A percentile compares a stretch with the other conserved stretches of the same genome.
Evolutionary conservation across 2,797 vertebrate species (phyloP).

Genomic region (Vespertilio murinus): DNA sequence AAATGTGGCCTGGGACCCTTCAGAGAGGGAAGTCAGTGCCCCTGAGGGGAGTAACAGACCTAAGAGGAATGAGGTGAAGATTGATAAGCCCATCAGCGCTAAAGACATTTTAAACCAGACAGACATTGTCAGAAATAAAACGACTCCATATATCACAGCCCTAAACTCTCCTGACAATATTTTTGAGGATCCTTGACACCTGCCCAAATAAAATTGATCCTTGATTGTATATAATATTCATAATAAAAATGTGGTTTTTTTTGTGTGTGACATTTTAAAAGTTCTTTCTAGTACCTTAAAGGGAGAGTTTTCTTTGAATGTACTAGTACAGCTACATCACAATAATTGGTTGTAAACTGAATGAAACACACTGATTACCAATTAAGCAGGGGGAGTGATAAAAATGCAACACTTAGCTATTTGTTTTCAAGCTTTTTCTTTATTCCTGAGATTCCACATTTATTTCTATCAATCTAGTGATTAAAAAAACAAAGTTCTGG

Average conservation of each 20-base stretch:
- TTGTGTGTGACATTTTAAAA: constrained; percentile 62
- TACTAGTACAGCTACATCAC: constrained; percentile 57
- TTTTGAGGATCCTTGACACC: constrained; percentile 22
- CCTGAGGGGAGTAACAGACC: background rate
- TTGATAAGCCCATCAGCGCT: background rate
- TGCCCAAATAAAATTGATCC: constrained; percentile 31
- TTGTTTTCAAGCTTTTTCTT: constrained; percentile 65
- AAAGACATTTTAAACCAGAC: constrained; percentile 29
- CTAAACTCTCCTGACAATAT: constrained; percentile 13
- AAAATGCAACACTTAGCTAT: constrained; percentile 41
- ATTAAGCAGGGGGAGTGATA: background rate
- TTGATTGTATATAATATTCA: constrained; percentile 42
- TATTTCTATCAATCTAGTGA: constrained; percentile 62
- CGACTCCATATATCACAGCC: background rate
- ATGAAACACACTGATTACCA: constrained; percentile 58
- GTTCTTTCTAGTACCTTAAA: constrained; percentile 63
- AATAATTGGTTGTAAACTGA: constrained; percentile 69
- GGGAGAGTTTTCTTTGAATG: constrained; percentile 54
- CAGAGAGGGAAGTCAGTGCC: background rate
- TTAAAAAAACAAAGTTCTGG: constrained; percentile 72
- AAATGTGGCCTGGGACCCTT: background rate
- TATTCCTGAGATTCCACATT: constrained; percentile 56
- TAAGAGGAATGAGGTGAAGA: constrained; percentile 33
- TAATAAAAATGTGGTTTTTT: constrained; percentile 51
- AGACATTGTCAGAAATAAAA: background rate